These are phyloP conservation scores for Dasypus novemcinctus DNA, from an alignment of 2,113 vertebrate species.

Conservation along the genomic window DNA sequence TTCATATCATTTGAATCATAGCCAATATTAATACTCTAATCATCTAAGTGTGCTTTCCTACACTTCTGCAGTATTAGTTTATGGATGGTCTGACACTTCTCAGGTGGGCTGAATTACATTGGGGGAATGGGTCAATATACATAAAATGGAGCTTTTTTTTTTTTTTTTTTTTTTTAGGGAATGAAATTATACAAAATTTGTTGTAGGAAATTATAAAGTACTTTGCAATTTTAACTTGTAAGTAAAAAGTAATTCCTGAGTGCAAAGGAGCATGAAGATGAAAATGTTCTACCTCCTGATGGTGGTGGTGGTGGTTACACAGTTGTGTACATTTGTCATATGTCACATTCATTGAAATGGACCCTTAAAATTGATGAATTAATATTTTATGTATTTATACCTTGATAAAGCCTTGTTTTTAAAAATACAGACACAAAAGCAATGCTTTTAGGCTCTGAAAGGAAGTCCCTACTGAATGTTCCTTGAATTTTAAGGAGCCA, in stretches of 20 bases:
- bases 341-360: background rate
- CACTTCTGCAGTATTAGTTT: background rate
- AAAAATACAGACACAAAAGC: background rate
- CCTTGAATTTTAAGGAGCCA: background rate
- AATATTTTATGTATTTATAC: background rate
- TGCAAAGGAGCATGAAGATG: background rate
- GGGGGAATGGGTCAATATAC: background rate
- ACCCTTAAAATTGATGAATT: background rate
- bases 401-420: background rate
- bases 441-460: background rate
- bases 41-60: background rate
- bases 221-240: conserved; percentile 6
- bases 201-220: conserved; percentile 1
- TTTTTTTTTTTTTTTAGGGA: background rate
- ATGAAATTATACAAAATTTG: background rate
- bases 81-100: background rate
- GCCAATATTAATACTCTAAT: background rate
- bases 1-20: background rate
- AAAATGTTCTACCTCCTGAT: background rate
- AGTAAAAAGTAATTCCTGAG: conserved; percentile 23
- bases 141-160: background rate
- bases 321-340: background rate
- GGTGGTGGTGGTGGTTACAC: background rate
- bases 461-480: background rate
- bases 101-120: background rate